Conservation (phyloP, 2,888 invertebrate genomes). For the Aphidoletes aphidimyza region DNA sequence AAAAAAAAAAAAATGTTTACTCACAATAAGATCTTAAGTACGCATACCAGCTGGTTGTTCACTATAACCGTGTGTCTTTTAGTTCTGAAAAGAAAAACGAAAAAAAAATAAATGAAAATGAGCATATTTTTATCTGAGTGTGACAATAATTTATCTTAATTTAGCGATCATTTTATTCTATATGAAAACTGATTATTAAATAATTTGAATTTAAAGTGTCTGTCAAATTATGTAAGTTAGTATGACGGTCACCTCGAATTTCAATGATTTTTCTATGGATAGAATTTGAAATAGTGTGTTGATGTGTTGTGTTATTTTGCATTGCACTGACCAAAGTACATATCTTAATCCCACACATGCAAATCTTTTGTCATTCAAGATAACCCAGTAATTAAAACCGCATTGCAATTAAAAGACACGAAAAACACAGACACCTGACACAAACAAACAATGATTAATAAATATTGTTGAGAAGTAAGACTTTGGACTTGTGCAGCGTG, state of each 20-base stretch:
- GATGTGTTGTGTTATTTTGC: not conserved
- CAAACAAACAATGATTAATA: not conserved
- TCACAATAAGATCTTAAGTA: not conserved
- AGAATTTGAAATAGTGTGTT: no score
- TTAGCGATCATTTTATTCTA: no score
- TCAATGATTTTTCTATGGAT: not conserved
- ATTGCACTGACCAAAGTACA: no score
- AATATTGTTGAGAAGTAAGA: not conserved
- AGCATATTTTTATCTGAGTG: no score
- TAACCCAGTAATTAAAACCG: not conserved
- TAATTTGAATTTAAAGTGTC: not conserved
- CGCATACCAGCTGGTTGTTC: constrained; percentile 36
- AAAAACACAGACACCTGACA: not conserved
- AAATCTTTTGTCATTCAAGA: constrained; percentile 6
- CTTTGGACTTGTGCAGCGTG: not conserved
- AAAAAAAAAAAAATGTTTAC: not conserved
- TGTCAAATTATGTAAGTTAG: not conserved
- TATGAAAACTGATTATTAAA: constrained; percentile 18
- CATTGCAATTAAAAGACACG: not conserved
- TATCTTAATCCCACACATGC: not conserved
- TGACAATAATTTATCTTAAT: not conserved
- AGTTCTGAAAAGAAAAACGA: not conserved
- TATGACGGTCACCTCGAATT: not conserved
- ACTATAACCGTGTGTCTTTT: not conserved
- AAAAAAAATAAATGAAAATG: no score